Percentiles rank a stretch among this genome's conserved stretches.
phyloP scores from a whole-genome alignment of 2,797 vertebrate genomes.

The Emys orbicularis region DNA sequence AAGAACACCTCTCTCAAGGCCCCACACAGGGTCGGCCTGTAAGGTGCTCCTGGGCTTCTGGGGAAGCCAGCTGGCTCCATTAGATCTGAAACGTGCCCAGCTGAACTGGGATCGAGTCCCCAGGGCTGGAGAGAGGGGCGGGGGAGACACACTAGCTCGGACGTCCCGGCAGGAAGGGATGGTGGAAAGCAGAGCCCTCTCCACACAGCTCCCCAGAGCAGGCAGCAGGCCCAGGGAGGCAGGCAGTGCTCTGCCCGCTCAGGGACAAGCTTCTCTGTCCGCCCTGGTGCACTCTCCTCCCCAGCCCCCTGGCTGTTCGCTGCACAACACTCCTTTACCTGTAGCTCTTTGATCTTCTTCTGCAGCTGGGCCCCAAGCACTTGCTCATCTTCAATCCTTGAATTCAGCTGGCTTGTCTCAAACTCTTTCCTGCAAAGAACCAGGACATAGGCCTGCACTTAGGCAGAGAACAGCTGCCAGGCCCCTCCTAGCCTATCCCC shows the following conservation, averaged over 20 bases:
- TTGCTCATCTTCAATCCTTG: constrained; percentile 92
- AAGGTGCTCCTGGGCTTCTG: neutral
- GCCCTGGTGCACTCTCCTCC: neutral
- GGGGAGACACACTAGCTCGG: neutral
- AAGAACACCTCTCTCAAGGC: neutral
- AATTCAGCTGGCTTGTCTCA: constrained; percentile 88
- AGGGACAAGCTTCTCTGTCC: neutral
- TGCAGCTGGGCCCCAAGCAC: constrained; percentile 86
- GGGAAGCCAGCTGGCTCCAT: neutral
- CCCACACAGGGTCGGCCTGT: rapidly evolving
- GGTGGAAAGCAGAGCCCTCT: neutral
- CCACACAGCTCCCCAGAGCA: neutral
- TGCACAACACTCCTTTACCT: constrained; percentile 79
- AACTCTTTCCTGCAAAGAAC: constrained; percentile 87
- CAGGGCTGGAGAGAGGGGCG: neutral
- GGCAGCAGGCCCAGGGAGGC: neutral
- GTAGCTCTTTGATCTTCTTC: constrained; percentile 93
- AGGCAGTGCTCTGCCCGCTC: neutral
- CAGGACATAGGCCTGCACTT: neutral
- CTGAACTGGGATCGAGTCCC: neutral
- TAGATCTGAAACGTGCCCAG: neutral
- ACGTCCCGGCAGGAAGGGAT: neutral
- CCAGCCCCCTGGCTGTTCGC: neutral
- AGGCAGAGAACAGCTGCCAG: neutral
- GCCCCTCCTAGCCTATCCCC: neutral